A percentile compares a stretch with the other conserved stretches of the same genome.
Conservation (phyloP, 2,113 vertebrate species). For the Sterna hirundo region DNA sequence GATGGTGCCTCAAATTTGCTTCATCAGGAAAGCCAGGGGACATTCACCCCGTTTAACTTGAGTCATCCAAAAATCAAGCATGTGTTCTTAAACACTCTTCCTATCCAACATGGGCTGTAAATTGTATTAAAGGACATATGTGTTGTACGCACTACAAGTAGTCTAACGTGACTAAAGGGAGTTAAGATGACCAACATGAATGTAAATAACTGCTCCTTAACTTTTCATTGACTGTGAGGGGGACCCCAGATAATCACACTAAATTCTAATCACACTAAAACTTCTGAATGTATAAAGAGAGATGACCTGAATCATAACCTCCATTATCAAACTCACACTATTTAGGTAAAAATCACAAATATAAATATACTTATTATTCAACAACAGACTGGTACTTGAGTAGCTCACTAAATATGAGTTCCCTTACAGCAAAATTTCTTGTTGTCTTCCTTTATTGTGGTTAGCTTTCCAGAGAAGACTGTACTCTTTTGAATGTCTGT, state of each 20-base stretch:
- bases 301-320: not conserved
- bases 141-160: not conserved
- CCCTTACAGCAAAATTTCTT: not conserved
- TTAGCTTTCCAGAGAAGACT: not conserved
- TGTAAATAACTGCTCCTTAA: not conserved
- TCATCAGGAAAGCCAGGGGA: not conserved
- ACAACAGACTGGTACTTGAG: not conserved
- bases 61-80: not conserved
- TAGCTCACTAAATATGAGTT: not conserved
- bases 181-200: not conserved
- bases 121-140: not conserved
- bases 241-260: not conserved
- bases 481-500: not conserved
- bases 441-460: not conserved
- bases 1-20: not conserved
- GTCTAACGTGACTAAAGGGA: too few relatives aligned
- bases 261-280: not conserved
- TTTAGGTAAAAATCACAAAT: not conserved
- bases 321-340: not conserved
- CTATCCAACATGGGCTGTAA: not conserved
- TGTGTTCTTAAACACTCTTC: not conserved
- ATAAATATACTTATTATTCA: not conserved
- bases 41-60: not conserved
- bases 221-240: not conserved
- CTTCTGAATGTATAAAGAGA: not conserved